Conservation (phyloP, 2,888 invertebrate genomes). For the Athripsodes cinereus region DNA sequence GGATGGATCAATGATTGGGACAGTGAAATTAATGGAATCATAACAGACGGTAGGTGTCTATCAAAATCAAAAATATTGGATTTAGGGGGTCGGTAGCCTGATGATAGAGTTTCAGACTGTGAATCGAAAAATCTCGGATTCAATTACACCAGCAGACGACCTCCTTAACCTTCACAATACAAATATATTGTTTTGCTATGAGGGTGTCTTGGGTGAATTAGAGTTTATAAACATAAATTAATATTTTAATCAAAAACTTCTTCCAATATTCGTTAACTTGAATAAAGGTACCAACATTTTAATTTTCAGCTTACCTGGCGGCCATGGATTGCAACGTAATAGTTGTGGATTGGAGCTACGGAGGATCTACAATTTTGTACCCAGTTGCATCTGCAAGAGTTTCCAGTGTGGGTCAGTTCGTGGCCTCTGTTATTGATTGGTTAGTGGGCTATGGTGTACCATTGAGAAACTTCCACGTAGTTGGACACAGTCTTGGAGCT, state of each 20-base stretch:
- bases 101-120: no score
- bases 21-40: slow-evolving; percentile 1
- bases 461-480: slow-evolving; percentile 40
- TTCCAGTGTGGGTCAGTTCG: slow-evolving; percentile 6
- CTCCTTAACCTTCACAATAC: no score
- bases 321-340: slow-evolving; percentile 19
- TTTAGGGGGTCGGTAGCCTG: no score
- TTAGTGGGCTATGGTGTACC: slow-evolving; percentile 7
- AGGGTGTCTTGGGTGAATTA: no score
- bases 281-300: no score
- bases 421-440: slow-evolving; percentile 8
- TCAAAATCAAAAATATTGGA: no score
- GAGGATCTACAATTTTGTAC: slow-evolving; percentile 16
- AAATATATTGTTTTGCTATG: no score
- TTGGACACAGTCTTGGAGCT: slow-evolving; percentile 54
- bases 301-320: slow-evolving; percentile 15
- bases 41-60: slow-evolving; percentile 9
- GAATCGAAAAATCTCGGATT: no score
- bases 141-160: no score
- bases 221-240: no score
- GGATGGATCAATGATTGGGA: slow-evolving; percentile 12
- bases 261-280: no score
- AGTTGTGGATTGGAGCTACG: slow-evolving; percentile 18
- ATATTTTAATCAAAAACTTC: no score
- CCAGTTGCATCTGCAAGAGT: slow-evolving; percentile 16